Evolutionary conservation across 1,140 invertebrate species (phyloP), one percentile per base, ranked within the genome.

Genomic region (Chelonus insularis): DNA sequence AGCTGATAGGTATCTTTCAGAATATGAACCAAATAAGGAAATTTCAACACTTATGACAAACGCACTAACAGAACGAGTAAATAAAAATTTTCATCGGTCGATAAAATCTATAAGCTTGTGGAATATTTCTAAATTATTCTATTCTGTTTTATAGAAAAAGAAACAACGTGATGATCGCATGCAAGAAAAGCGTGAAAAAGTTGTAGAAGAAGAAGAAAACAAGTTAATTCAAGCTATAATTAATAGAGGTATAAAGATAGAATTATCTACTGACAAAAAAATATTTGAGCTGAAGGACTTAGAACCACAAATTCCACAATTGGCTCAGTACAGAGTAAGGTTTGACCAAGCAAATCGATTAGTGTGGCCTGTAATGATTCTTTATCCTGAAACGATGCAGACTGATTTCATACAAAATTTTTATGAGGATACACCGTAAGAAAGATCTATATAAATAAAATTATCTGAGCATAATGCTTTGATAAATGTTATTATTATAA

Each of bases 281-380:
- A 76, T 79, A 50, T 75, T 85, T 60, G 79, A 82, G 50, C 58
- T 86, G 37, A 76, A 82, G 12, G 80, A 85, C 65, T 75, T 91
- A 20, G 85, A 88, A 67, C 85, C 89, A 14, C 77, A 77, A 67
- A 81, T 89, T 70, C 86, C 88, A 0, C 85, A 87, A 64, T 80
- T 88, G 51, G 80, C 82, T 29, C 78, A 86, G 47, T 69, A 76
- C 73, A 76, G 78, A 81, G 89, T 91, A 11, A 79, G 84, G 68
- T 67, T 90, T 1, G 80, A 86, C 68, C 79, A 83, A n/a, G 68
- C 83, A 14, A 78, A 83, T 68, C 72, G 83, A 65, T 82, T 94
- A 58, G 72, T 91, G 64, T 94, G 91, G 94, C 92, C 95, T 39
- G 86, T 92, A 50, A 79, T 91, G 36, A 88, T 96, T 68, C 79